Conservation (phyloP, 2,113 vertebrate species). For the Poecilia latipinna region DNA sequence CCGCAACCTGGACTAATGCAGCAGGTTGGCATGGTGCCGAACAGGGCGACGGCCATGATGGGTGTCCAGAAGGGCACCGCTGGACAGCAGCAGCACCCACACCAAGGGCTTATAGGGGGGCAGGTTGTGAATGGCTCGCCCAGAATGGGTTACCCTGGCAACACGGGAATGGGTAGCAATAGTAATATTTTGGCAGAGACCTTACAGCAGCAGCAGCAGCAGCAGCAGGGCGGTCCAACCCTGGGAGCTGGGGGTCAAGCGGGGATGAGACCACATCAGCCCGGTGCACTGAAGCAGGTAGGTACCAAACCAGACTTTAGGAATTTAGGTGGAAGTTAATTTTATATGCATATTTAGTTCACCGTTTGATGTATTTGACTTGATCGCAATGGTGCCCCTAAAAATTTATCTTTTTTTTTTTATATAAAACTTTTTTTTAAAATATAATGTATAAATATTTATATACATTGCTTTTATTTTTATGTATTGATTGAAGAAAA, state of each 20-base stretch:
- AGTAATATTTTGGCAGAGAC: conserved; percentile 89
- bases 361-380: background rate
- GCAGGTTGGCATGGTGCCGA: conserved; percentile 75
- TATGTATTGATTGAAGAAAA: too few relatives aligned
- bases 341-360: background rate
- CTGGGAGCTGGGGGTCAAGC: conserved; percentile 83
- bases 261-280: conserved; percentile 89
- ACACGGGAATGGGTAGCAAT: conserved; percentile 84
- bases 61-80: conserved; percentile 74
- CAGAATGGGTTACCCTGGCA: conserved; percentile 88
- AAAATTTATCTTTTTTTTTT: too few relatives aligned
- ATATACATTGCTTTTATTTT: too few relatives aligned
- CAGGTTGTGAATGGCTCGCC: conserved; percentile 95
- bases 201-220: conserved; percentile 85
- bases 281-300: conserved; percentile 89
- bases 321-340: background rate
- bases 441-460: too few relatives aligned
- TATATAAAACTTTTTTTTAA: too few relatives aligned
- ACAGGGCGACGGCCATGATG: conserved; percentile 76
- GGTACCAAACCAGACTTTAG: background rate
- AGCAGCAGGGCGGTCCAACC: conserved; percentile 84
- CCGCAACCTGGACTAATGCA: conserved; percentile 86
- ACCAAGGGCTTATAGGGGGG: conserved; percentile 79
- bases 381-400: background rate
- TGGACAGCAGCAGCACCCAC: conserved; percentile 76